phyloP scores from a whole-genome alignment of 2,113 vertebrate genomes.

The Atherinomorus stipes region DNA sequence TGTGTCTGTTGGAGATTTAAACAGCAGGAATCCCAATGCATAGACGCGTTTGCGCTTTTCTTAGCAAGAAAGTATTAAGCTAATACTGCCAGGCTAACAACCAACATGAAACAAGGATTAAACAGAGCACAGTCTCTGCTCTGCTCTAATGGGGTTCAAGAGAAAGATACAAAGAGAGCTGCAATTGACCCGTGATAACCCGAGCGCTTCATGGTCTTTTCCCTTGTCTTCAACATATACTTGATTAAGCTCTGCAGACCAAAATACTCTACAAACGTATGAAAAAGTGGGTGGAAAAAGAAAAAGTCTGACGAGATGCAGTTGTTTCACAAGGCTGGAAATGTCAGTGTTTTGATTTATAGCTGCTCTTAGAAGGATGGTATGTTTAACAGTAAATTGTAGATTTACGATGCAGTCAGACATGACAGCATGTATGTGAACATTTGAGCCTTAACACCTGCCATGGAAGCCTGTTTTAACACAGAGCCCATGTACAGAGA shows the following conservation, averaged over 20 bases:
- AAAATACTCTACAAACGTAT: conserved; percentile 18
- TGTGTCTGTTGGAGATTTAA: conserved; percentile 60
- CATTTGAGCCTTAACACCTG: conserved; percentile 63
- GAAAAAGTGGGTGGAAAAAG: neutral
- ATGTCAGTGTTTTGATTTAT: conserved; percentile 49
- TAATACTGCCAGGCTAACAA: conserved; percentile 10
- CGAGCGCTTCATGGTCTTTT: conserved; percentile 29
- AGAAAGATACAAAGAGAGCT: conserved; percentile 32
- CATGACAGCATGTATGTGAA: conserved; percentile 43
- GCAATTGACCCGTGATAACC: conserved; percentile 56
- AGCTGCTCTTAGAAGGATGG: conserved; percentile 9
- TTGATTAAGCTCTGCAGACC: conserved; percentile 43
- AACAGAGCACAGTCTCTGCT: conserved; percentile 7
- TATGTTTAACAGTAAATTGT: conserved; percentile 48
- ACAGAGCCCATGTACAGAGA: conserved; percentile 2
- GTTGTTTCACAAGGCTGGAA: conserved; percentile 22
- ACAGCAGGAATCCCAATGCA: conserved; percentile 36
- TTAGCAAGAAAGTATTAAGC: conserved; percentile 4
- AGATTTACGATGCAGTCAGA: conserved; percentile 62
- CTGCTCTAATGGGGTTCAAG: conserved; percentile 53
- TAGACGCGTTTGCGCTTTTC: conserved; percentile 9
- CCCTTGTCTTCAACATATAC: conserved; percentile 31
- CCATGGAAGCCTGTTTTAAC: conserved; percentile 17
- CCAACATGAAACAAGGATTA: conserved; percentile 26
- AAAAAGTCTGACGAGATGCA: neutral